Evolutionary conservation across 2,113 vertebrate genomes (phyloP).

Genomic region (Gymnogyps californianus): DNA sequence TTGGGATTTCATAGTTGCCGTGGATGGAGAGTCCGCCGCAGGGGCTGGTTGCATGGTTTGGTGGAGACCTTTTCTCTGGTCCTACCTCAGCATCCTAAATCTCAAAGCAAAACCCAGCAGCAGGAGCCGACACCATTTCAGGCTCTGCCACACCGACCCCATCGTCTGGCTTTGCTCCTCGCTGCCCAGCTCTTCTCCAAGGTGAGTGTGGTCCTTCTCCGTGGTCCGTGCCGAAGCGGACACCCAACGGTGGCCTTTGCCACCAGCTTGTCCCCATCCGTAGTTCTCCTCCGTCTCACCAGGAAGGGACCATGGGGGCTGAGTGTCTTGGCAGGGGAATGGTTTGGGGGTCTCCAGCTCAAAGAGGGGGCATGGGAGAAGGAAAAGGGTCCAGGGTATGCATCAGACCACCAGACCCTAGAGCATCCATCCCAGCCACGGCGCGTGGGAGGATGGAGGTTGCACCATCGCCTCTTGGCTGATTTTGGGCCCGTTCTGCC

Average conservation of each 20-base stretch:
- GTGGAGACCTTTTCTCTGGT: background rate
- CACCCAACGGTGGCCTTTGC: background rate
- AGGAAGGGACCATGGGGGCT: too few species aligned
- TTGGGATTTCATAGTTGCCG: background rate
- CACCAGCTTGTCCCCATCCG: background rate
- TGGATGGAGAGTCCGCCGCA: background rate
- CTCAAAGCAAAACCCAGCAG: background rate
- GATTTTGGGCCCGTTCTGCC: background rate
- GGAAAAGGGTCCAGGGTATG: background rate
- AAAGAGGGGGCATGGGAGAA: background rate
- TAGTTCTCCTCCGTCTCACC: background rate
- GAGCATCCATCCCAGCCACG: background rate
- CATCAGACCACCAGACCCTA: background rate
- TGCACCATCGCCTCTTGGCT: background rate
- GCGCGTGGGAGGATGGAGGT: background rate
- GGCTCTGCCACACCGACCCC: background rate
- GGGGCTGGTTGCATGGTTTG: background rate
- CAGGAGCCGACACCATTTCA: fast-evolving
- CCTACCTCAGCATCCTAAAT: background rate
- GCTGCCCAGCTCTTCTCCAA: background rate
- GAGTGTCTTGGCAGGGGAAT: background rate
- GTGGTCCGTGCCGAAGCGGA: fast-evolving
- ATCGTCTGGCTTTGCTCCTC: background rate
- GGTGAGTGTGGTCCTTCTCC: background rate
- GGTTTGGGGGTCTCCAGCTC: background rate